Percentiles rank a stretch among this genome's conserved stretches.
These are phyloP conservation scores for Motacilla alba DNA, from an alignment of 2,113 vertebrate genomes.

Conservation along the genomic window DNA sequence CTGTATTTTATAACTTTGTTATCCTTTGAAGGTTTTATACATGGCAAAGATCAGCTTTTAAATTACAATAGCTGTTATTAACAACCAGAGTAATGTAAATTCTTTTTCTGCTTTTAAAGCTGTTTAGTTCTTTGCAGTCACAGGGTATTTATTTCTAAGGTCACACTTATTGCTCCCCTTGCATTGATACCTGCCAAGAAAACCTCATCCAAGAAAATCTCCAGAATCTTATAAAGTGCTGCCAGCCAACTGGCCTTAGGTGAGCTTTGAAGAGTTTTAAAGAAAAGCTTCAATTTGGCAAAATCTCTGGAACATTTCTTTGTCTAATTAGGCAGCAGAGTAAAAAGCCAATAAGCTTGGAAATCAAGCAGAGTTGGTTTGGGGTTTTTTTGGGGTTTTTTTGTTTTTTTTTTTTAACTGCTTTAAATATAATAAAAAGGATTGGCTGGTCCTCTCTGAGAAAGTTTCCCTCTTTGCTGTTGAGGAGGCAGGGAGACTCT, in stretches of 20 bases:
- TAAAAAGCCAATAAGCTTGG: neutral
- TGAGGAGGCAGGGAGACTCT: neutral
- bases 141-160: neutral
- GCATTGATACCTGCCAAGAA: neutral
- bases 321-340: neutral
- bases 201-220: neutral
- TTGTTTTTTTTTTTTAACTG: neutral
- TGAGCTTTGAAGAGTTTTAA: neutral
- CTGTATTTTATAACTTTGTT: neutral
- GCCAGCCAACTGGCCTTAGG: neutral
- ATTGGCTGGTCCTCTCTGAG: neutral
- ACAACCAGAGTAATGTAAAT: neutral
- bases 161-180: neutral
- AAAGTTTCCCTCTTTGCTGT: neutral
- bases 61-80: neutral
- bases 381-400: too few species aligned
- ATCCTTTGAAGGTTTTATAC: neutral
- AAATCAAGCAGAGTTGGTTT: neutral
- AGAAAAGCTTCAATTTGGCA: neutral
- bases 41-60: neutral
- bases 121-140: neutral
- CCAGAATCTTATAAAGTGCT: neutral
- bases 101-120: neutral
- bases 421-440: neutral
- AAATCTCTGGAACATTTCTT: neutral